These are phyloP conservation scores for Tachina grossa DNA, from an alignment of 2,888 invertebrate genomes.

Conservation along the genomic window DNA sequence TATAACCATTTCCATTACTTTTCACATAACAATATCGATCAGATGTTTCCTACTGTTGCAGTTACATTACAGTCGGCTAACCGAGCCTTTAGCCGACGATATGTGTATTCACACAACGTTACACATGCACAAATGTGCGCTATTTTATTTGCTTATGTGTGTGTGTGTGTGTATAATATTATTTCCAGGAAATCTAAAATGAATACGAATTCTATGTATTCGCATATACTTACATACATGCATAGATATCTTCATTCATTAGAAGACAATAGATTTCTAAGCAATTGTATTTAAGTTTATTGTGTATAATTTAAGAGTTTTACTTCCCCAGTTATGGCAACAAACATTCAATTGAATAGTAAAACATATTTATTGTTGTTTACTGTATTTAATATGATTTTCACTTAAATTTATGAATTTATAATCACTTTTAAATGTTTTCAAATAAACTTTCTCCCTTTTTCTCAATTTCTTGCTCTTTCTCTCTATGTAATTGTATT, in stretches of 20 bases:
- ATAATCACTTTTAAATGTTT: conserved; percentile 32
- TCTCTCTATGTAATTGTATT: not conserved
- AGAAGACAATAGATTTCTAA: not conserved
- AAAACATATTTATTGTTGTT: conserved; percentile 29
- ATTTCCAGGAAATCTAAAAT: conserved; percentile 40
- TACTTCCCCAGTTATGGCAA: not conserved
- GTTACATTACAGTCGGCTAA: too few species aligned
- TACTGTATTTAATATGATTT: conserved; percentile 25
- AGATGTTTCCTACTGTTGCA: too few species aligned
- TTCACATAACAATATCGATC: too few species aligned
- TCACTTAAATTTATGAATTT: conserved; percentile 48
- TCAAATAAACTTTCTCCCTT: not conserved
- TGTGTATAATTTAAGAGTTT: conserved; percentile 32
- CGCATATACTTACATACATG: not conserved
- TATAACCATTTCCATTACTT: too few species aligned
- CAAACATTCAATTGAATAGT: conserved; percentile 4
- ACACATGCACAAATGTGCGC: not conserved
- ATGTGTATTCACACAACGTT: not conserved
- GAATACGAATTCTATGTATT: conserved; percentile 27
- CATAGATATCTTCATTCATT: not conserved
- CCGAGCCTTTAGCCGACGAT: conserved; percentile 6
- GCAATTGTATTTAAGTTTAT: conserved; percentile 23
- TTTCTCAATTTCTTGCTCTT: too few species aligned
- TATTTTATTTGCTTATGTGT: not conserved
- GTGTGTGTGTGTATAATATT: not conserved